These are phyloP conservation scores for Cryptocephalus moraei DNA, from an alignment of 2,888 invertebrate genomes.

Conservation along the genomic window DNA sequence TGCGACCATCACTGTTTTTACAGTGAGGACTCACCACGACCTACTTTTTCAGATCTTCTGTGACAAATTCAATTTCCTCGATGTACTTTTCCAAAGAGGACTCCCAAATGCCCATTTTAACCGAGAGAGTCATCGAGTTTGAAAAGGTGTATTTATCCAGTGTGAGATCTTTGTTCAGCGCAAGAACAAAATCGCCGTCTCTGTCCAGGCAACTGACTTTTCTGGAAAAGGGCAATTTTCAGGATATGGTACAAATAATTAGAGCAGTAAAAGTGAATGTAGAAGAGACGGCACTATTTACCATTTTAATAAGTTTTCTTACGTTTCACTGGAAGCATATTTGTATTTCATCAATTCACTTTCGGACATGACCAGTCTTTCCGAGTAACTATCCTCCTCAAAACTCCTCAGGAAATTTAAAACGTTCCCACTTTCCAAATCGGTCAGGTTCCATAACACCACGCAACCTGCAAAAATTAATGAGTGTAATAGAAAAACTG, in stretches of 20 bases:
- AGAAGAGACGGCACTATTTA: no score
- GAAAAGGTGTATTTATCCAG: constrained; percentile 91
- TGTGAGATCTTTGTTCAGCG: constrained; percentile 37
- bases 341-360: constrained; percentile 76
- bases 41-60: constrained; percentile 59
- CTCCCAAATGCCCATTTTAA: constrained; percentile 93
- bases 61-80: constrained; percentile 70
- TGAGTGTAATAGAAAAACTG: no score
- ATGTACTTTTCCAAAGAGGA: constrained; percentile 73
- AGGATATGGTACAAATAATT: neutral
- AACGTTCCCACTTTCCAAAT: constrained; percentile 68
- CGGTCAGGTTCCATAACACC: constrained; percentile 84
- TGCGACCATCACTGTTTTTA: no score
- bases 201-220: constrained; percentile 24
- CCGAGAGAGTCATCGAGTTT: constrained; percentile 86
- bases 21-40: no score
- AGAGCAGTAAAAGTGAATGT: neutral
- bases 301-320: no score
- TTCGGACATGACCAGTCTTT: constrained; percentile 60
- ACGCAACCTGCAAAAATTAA: constrained; percentile 41
- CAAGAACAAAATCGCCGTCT: constrained; percentile 31
- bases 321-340: constrained; percentile 38
- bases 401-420: constrained; percentile 60
- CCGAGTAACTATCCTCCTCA: constrained; percentile 61
- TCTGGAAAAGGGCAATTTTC: no score